Evolutionary conservation across 30 jellyfish, hydroid and myxozoan species (phyloP), one percentile per base, ranked within the genome.

Genomic region (Phacellophora camtschatica): DNA sequence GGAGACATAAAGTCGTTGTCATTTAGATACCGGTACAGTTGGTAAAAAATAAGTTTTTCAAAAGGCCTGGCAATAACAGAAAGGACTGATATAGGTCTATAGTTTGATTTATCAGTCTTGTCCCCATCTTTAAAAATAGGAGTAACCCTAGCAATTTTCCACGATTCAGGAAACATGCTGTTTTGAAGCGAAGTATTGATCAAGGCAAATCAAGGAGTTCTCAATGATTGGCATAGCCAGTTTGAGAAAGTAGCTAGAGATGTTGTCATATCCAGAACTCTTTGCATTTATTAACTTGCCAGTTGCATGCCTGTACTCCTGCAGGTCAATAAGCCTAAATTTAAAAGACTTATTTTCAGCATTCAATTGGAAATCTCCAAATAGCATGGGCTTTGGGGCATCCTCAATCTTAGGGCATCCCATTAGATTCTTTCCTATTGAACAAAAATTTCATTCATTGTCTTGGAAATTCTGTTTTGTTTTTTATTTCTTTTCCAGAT

Each of bases 111-210:
- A 5, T 43, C 56, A 7, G 29, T 37, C 57, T 27, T 48, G 15
- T 20, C 71, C n/a, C 71, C 71, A 13, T 33, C 56, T 25, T 71
- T 71, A 63, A 43, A 71, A 16, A 71, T 71, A 12, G 82, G 82
- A n/a, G 82, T 28, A 8, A 67, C 45, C 66, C 82, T n/a, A 15
- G 66, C 82, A 12, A 29, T 71, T 48, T 48, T 71, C 71, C 71
- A 71, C n/a, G 4, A 0, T 62, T 48, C 71, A 2, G 71, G 84
- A 27, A 71, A 71, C n/a, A 24, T 33, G 32, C 71, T 24, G 5
- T 10, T 51, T 5, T 10, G 23, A 51, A 51, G 9, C 23, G 30
- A 51, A 9, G 18, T 5, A 51, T 10, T n/a, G n/a, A n/a, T n/a
- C n/a, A n/a, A n/a, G n/a, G n/a, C n/a, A n/a, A n/a, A n/a, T n/a